Evolutionary conservation across 2,888 invertebrate species (phyloP).

Genomic region (Blera fallax): DNA sequence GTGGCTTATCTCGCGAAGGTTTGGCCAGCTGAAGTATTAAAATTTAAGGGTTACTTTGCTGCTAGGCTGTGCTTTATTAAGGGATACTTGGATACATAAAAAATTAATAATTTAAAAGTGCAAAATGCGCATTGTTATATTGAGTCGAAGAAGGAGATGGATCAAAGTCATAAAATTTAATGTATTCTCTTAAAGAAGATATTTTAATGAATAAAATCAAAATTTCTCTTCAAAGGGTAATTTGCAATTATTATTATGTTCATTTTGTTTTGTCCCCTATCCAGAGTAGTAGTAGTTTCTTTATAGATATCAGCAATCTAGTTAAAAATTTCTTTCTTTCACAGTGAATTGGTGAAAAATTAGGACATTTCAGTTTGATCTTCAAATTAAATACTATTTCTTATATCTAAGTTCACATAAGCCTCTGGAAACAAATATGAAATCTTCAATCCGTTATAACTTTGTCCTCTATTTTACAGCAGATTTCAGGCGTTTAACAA

Average conservation of each 20-base stretch:
- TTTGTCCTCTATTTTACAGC: too few relatives aligned
- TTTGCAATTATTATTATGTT: not conserved
- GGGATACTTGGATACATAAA: not conserved
- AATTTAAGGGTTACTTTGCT: not conserved
- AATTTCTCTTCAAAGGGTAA: not conserved
- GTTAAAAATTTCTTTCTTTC: too few relatives aligned
- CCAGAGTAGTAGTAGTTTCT: too few relatives aligned
- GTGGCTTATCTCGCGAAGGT: not conserved
- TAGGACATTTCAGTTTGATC: too few relatives aligned
- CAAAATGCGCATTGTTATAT: not conserved
- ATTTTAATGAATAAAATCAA: not conserved
- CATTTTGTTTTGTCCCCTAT: too few relatives aligned
- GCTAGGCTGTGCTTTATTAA: not conserved
- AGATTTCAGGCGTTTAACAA: too few relatives aligned
- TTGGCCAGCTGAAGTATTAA: not conserved
- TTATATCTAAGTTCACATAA: too few relatives aligned
- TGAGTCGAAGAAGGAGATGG: not conserved
- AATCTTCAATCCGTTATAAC: too few relatives aligned
- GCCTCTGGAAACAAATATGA: too few relatives aligned
- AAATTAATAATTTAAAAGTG: constrained; percentile 17
- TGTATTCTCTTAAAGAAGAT: not conserved
- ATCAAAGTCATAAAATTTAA: constrained; percentile 11
- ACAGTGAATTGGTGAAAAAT: too few relatives aligned
- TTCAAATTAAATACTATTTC: too few relatives aligned
- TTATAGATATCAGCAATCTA: too few relatives aligned